Evolutionary conservation across 2,888 invertebrate species (phyloP).

Genomic region (Ophion obscuratus): DNA sequence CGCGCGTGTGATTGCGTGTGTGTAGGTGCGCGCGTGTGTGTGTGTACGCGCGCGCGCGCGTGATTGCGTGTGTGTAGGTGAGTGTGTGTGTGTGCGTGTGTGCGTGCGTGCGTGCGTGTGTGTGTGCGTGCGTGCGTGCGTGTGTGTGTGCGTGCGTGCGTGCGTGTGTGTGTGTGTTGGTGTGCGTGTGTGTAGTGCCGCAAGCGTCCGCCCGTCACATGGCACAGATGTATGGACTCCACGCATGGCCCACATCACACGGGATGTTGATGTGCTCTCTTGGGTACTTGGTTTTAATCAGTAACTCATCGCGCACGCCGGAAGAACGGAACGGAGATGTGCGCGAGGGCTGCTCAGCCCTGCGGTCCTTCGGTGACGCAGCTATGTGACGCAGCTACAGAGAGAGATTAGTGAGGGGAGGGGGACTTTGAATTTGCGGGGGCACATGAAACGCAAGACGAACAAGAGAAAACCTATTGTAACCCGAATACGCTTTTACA

Average conservation of each 20-base stretch:
- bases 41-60: too few species aligned
- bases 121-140: too few species aligned
- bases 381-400: neutral
- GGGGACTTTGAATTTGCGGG: neutral
- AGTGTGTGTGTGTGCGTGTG: too few species aligned
- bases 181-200: constrained; percentile 20
- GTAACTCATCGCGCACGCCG: constrained; percentile 34
- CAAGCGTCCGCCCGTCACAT: constrained; percentile 63
- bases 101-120: too few species aligned
- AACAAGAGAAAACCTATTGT: neutral
- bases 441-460: neutral
- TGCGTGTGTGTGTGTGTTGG: too few species aligned
- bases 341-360: neutral
- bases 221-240: constrained; percentile 52
- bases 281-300: constrained; percentile 66
- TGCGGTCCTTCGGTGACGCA: too few species aligned
- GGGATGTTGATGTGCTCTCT: constrained; percentile 17
- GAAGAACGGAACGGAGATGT: constrained; percentile 38
- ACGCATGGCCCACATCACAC: constrained; percentile 42
- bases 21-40: too few species aligned
- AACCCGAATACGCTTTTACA: neutral
- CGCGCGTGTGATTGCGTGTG: too few species aligned
- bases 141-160: too few species aligned
- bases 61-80: too few species aligned
- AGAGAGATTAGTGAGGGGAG: neutral